phyloP scores from a whole-genome alignment of 2,113 vertebrate species.

The Coturnix japonica region DNA sequence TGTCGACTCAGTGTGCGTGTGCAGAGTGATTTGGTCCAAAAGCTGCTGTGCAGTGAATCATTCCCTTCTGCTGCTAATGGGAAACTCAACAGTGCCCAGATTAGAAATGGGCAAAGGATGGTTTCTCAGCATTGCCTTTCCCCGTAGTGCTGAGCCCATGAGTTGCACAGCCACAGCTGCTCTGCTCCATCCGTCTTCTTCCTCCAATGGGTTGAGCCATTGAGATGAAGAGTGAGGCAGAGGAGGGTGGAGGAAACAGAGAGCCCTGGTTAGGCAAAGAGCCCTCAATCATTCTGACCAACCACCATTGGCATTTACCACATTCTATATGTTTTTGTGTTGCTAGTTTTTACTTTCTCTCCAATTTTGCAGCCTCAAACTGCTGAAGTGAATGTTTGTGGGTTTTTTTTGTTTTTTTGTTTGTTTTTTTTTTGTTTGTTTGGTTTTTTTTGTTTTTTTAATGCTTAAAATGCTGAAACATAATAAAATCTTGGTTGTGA shows the following conservation, averaged over 20 bases:
- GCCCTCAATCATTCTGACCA: neutral
- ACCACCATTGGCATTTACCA: neutral
- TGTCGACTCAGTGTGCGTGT: fast-evolving
- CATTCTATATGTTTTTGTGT: neutral
- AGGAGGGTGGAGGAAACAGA: neutral
- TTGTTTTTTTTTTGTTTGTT: neutral
- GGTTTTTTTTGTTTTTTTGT: neutral
- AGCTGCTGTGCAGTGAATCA: neutral
- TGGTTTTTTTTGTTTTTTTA: neutral
- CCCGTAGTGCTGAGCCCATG: fast-evolving
- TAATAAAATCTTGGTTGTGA: neutral
- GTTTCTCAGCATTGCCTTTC: neutral
- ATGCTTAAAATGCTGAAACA: neutral
- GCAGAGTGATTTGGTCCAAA: neutral
- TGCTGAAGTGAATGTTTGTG: neutral
- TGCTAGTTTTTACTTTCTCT: constrained; percentile 5
- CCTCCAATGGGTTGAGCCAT: fast-evolving
- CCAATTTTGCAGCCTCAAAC: neutral
- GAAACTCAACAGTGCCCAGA: neutral
- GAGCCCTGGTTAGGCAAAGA: neutral
- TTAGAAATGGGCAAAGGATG: neutral
- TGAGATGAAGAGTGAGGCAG: neutral
- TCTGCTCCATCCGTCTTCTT: neutral
- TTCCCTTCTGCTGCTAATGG: neutral
- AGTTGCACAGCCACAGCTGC: neutral